These are phyloP conservation scores for Gallinago nigripennis DNA, from an alignment of 2,797 vertebrate species.

Conservation along the genomic window DNA sequence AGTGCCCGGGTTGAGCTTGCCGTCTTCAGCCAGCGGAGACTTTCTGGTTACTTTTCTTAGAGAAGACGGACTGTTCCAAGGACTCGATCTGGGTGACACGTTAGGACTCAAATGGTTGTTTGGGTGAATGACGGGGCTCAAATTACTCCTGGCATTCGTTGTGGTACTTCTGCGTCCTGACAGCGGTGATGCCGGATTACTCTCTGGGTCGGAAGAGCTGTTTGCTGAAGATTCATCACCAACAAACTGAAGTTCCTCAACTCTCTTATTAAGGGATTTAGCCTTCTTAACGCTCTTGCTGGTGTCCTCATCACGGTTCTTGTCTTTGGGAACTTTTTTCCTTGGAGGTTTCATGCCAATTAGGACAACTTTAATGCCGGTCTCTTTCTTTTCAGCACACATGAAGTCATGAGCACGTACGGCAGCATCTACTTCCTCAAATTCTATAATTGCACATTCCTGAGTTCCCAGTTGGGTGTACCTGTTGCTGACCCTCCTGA, in stretches of 20 bases:
- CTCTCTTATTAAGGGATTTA: constrained; percentile 90
- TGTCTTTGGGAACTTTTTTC: constrained; percentile 91
- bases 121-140: constrained; percentile 85
- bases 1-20: constrained; percentile 78
- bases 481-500: constrained; percentile 90
- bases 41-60: constrained; percentile 86
- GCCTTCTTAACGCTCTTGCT: constrained; percentile 72
- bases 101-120: constrained; percentile 91
- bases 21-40: constrained; percentile 86
- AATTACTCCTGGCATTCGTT: constrained; percentile 83
- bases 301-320: constrained; percentile 79
- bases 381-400: constrained; percentile 69
- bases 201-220: constrained; percentile 95
- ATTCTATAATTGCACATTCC: constrained; percentile 94
- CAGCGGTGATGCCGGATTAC: constrained; percentile 89
- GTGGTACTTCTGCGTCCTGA: constrained; percentile 83
- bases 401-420: constrained; percentile 89
- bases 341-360: constrained; percentile 95
- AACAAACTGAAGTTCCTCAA: constrained; percentile 91
- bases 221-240: constrained; percentile 92
- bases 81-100: constrained; percentile 91
- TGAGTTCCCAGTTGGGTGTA: constrained; percentile 89
- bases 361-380: constrained; percentile 86
- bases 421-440: constrained; percentile 94
- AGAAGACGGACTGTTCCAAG: constrained; percentile 92